These are phyloP conservation scores for crab-eating macaque (Macaca fascicularis) DNA, from an alignment of 2,113 vertebrate species.

Conservation along the genomic window T2T-MFA8v1.1 NC_088380.1:70336001-70336500, in stretches of 20 bases:
- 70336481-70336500: background rate
- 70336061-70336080: background rate
- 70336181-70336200: background rate
- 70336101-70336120: background rate
- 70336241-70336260: background rate
- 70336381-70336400: background rate
- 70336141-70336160: background rate
- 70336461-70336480: background rate
- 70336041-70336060: background rate
- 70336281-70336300: background rate
- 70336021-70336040: background rate
- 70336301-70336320: background rate
- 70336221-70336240: background rate
- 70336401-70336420: background rate
- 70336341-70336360: background rate
- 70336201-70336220: background rate
- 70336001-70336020: background rate
- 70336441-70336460: background rate
- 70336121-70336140: background rate
- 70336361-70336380: background rate
- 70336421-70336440: background rate
- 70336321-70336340: background rate
- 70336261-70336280: background rate
- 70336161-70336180: background rate
- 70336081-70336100: background rate